These are phyloP conservation scores for Pyrocoelia pectoralis DNA, from an alignment of 2,888 invertebrate species.

Conservation along the genomic window DNA sequence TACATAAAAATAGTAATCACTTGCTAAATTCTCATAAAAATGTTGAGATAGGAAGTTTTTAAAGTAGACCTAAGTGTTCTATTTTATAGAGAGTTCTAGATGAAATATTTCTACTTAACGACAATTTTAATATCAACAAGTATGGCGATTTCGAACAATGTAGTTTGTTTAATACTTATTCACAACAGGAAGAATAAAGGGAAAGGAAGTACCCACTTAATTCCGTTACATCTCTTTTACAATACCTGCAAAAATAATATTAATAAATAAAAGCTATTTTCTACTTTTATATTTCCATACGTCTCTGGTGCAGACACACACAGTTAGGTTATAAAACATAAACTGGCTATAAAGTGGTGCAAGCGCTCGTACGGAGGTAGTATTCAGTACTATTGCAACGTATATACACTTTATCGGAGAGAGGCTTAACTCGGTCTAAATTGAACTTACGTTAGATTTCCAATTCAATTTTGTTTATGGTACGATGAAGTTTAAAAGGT, in stretches of 20 bases:
- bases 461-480: constrained; percentile 36
- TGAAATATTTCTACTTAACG: too few species aligned
- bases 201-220: neutral
- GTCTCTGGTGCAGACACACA: constrained; percentile 49
- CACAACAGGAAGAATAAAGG: too few species aligned
- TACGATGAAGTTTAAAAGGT: constrained; percentile 19
- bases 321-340: constrained; percentile 53
- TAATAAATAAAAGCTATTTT: constrained; percentile 53
- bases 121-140: too few species aligned
- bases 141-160: too few species aligned
- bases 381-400: constrained; percentile 44
- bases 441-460: constrained; percentile 35
- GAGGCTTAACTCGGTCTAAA: constrained; percentile 31
- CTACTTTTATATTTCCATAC: constrained; percentile 54
- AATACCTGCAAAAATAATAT: constrained; percentile 53
- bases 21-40: too few species aligned
- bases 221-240: constrained; percentile 19
- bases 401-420: constrained; percentile 33
- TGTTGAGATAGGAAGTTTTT: too few species aligned
- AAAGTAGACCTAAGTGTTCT: too few species aligned
- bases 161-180: too few species aligned
- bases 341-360: constrained; percentile 53
- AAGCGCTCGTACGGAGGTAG: constrained; percentile 33
- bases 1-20: too few species aligned
- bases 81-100: too few species aligned